Conservation (phyloP, 2,888 invertebrate species). For the Lasius platythorax region DNA sequence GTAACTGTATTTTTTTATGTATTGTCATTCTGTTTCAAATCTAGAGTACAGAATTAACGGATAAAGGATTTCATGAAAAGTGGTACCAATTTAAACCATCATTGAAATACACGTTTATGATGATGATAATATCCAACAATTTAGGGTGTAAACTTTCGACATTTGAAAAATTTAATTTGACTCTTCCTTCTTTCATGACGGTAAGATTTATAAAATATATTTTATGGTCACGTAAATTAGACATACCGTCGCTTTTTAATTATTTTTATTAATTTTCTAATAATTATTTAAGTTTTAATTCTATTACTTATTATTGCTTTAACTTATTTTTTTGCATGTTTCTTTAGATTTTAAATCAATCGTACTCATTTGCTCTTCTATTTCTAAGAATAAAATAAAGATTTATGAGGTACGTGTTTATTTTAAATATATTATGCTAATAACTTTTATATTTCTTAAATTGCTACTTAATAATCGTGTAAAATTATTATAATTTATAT, state of each 20-base stretch:
- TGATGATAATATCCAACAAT: slow-evolving; percentile 65
- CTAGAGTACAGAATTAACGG: slow-evolving; percentile 71
- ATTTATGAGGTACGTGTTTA: neutral
- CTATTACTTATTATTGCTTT: neutral
- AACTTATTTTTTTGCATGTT: neutral
- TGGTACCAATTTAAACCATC: slow-evolving; percentile 67
- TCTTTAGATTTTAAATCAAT: slow-evolving; percentile 74
- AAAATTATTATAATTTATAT: neutral
- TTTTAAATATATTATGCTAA: neutral
- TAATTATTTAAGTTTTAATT: neutral
- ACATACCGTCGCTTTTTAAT: neutral
- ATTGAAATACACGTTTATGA: slow-evolving; percentile 55
- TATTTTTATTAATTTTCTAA: slow-evolving; percentile 2
- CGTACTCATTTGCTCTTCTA: slow-evolving; percentile 72
- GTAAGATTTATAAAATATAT: slow-evolving; percentile 62
- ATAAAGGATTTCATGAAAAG: slow-evolving; percentile 71
- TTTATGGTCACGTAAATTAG: neutral
- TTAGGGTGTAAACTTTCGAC: slow-evolving; percentile 70
- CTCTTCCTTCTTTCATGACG: slow-evolving; percentile 71
- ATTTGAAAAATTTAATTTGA: slow-evolving; percentile 70
- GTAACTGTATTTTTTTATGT: neutral
- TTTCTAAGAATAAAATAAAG: slow-evolving; percentile 61
- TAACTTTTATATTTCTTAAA: neutral
- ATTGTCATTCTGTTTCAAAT: slow-evolving; percentile 1
- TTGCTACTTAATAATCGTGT: too few species aligned